Conservation (phyloP, 2,113 vertebrate genomes). For the Dromaius novaehollandiae region DNA sequence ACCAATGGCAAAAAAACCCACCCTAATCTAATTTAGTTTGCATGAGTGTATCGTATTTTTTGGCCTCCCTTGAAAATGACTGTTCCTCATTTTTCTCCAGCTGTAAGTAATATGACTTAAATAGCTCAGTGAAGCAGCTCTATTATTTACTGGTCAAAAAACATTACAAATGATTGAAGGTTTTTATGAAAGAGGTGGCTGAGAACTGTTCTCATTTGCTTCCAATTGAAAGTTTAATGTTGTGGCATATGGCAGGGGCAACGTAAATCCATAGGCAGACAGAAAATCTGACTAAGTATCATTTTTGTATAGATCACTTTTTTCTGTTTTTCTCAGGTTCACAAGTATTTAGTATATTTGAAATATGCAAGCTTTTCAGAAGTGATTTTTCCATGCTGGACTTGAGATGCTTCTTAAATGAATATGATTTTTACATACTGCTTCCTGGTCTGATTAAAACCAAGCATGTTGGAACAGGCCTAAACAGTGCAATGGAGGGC, state of each 20-base stretch:
- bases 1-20: not conserved
- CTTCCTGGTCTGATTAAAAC: not conserved
- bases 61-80: slow-evolving; percentile 46
- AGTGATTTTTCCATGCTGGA: not conserved
- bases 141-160: slow-evolving; percentile 72
- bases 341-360: not conserved
- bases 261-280: not conserved
- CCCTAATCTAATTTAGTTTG: slow-evolving; percentile 48
- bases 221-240: slow-evolving; percentile 60
- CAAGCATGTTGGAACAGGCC: not conserved
- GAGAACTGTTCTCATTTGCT: slow-evolving; percentile 69
- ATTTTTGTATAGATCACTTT: not conserved
- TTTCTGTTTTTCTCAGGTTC: slow-evolving; percentile 16
- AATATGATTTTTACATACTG: not conserved
- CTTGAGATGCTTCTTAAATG: not conserved
- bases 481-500: not conserved
- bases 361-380: not conserved
- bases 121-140: slow-evolving; percentile 54
- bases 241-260: slow-evolving; percentile 28
- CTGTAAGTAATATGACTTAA: slow-evolving; percentile 73
- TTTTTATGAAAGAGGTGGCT: slow-evolving; percentile 64
- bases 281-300: not conserved
- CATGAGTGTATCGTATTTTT: slow-evolving; percentile 13
- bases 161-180: slow-evolving; percentile 62
- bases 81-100: slow-evolving; percentile 65